phyloP scores from a whole-genome alignment of 2,888 invertebrate genomes.

The Diploptera punctata region DNA sequence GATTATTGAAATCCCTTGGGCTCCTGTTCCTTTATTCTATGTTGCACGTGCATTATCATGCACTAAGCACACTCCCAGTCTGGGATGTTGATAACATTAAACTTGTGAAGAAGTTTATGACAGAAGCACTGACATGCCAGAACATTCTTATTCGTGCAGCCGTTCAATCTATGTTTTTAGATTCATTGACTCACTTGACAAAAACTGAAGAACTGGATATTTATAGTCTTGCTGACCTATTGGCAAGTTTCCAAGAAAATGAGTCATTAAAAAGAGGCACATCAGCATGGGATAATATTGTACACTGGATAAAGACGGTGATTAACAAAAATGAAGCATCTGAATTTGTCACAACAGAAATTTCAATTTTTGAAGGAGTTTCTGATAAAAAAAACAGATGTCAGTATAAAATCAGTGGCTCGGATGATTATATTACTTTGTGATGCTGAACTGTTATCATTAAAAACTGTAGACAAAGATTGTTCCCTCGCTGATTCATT shows the following conservation, averaged over 20 bases:
- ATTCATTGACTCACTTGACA: slow-evolving; percentile 47
- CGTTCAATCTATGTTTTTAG: slow-evolving; percentile 52
- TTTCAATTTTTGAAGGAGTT: neutral
- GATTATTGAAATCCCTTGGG: slow-evolving; percentile 49
- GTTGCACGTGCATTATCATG: slow-evolving; percentile 47
- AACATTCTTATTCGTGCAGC: slow-evolving; percentile 49
- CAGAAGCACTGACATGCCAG: slow-evolving; percentile 47
- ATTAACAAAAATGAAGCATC: slow-evolving; percentile 29
- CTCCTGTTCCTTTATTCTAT: slow-evolving; percentile 53
- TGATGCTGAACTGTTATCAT: slow-evolving; percentile 46
- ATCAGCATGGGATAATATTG: slow-evolving; percentile 45
- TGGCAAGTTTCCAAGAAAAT: slow-evolving; percentile 46
- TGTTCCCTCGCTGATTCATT: slow-evolving; percentile 43
- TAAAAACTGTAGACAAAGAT: slow-evolving; percentile 23
- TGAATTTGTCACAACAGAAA: slow-evolving; percentile 42
- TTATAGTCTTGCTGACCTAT: slow-evolving; percentile 42
- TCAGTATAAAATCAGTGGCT: slow-evolving; percentile 44
- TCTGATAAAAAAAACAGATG: neutral
- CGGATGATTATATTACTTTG: slow-evolving; percentile 46
- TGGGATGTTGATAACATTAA: slow-evolving; percentile 47
- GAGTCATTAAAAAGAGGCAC: slow-evolving; percentile 46
- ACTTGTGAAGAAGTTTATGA: slow-evolving; percentile 44
- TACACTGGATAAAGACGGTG: slow-evolving; percentile 44
- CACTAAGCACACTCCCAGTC: slow-evolving; percentile 30
- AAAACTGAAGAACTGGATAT: slow-evolving; percentile 45